A percentile compares a stretch with the other conserved stretches of the same genome.
Conservation (phyloP, 2,113 vertebrate genomes). For the Catharus bicknelli region DNA sequence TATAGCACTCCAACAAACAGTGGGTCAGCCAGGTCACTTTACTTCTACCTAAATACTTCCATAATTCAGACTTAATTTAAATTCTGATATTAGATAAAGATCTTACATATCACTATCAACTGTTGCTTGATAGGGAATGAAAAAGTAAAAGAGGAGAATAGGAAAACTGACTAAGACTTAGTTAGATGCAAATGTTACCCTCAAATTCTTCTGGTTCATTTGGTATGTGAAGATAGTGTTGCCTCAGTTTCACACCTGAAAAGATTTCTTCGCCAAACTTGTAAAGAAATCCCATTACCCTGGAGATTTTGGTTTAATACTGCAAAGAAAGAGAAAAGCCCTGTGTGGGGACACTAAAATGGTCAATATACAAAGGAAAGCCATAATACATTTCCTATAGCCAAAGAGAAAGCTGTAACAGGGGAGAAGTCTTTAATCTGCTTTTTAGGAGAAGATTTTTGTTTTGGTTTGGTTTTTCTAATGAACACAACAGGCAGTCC, state of each 20-base stretch:
- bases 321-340: neutral
- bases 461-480: neutral
- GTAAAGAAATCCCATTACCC: neutral
- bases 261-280: neutral
- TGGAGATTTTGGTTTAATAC: neutral
- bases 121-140: neutral
- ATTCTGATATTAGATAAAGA: neutral
- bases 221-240: neutral
- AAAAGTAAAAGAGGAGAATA: neutral
- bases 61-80: neutral
- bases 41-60: neutral
- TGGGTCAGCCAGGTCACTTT: neutral
- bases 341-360: neutral
- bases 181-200: neutral
- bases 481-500: neutral
- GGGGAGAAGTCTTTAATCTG: neutral
- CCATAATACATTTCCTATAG: fast-evolving
- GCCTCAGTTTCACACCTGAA: neutral
- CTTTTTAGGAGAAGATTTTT: neutral
- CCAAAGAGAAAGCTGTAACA: neutral
- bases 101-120: neutral
- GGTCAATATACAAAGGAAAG: neutral
- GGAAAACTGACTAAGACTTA: neutral
- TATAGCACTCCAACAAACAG: neutral
- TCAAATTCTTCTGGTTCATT: neutral